Base-by-base conservation (phyloP, 2,113 vertebrate species). In the Takifugu bimaculatus region DNA sequence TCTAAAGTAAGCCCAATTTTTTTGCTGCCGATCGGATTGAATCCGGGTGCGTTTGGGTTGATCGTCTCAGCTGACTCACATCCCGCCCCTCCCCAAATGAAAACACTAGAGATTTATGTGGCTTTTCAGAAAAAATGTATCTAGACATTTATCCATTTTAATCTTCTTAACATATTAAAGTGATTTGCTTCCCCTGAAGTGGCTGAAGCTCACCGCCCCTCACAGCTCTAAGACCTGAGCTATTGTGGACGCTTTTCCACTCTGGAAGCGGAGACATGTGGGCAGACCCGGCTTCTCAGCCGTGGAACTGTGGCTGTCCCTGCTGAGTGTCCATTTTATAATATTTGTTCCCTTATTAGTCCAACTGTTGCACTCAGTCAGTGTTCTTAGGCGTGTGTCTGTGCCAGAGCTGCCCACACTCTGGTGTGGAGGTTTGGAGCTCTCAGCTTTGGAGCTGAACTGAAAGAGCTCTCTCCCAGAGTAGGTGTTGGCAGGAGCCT, bases 151-250 rank as follows among this genome's bases (percentile, higher is more conserved):
- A 92, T 92, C 90, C 91, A 91, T 85, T 90, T 88, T 92, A 92
- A 92, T 92, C 91, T 92, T 88, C 91, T 92, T 92, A 92, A 88
- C 90, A 92, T 92, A 92, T 92, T 92, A 92, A 90, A 91, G 83
- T 92, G 90, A 92, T 92, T 91, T 90, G 83, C 87, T 89, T 90
- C 89, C 90, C 88, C 90, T 79, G 86, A 85, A 91, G 90, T 91
- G 87, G 88, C 88, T 89, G 88, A 91, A 90, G 79, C 85, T 88
- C 88, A 86, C 83, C 88, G 86, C 89, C 87, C 87, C 85, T 88
- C 88, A 85, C 80, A 74, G 74, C 82, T 82, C 77, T 76, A 85
- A 83, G 86, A 88, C 85, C 85, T 74, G 61, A 72, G 75, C 82
- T 65, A 83, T 88, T 89, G 84, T 91, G 90, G 89, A 91, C 89